Evolutionary conservation across 2,888 invertebrate genomes (phyloP).

Genomic region (Poecilus cupreus): DNA sequence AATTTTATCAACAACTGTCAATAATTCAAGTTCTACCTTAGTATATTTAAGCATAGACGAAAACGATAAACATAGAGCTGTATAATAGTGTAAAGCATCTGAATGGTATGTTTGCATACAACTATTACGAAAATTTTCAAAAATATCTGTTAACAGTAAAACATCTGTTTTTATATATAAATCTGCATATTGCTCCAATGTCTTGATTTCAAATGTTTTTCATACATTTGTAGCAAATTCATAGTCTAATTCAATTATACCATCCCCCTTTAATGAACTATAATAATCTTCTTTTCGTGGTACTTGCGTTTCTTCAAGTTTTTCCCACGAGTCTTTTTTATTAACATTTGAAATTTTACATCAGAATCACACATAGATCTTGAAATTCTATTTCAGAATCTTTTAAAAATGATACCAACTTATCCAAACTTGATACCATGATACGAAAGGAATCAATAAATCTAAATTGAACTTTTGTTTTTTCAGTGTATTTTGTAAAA

Average conservation of each 20-base stretch:
- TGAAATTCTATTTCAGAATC: conserved; percentile 49
- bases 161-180: conserved; percentile 66
- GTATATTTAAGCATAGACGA: conserved; percentile 68
- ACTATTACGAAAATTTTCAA: conserved; percentile 66
- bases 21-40: conserved; percentile 65
- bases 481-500: no score
- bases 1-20: conserved; percentile 68
- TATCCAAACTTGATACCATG: conserved; percentile 62
- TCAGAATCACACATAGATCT: neutral
- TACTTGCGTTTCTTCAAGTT: conserved; percentile 63
- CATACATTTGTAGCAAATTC: conserved; percentile 67
- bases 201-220: conserved; percentile 65
- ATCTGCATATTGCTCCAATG: conserved; percentile 67
- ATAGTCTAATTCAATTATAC: conserved; percentile 65
- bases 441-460: conserved; percentile 64
- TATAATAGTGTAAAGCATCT: conserved; percentile 68
- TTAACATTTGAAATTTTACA: conserved; percentile 58
- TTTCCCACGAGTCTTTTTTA: conserved; percentile 64
- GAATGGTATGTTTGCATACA: conserved; percentile 64
- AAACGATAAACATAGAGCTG: conserved; percentile 67
- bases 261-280: conserved; percentile 62
- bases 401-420: conserved; percentile 61
- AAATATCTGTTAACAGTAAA: conserved; percentile 65
- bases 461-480: no score
- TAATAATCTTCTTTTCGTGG: conserved; percentile 64